Conservation (phyloP, 2,113 vertebrate species). For the Lucifuga dentata region DNA sequence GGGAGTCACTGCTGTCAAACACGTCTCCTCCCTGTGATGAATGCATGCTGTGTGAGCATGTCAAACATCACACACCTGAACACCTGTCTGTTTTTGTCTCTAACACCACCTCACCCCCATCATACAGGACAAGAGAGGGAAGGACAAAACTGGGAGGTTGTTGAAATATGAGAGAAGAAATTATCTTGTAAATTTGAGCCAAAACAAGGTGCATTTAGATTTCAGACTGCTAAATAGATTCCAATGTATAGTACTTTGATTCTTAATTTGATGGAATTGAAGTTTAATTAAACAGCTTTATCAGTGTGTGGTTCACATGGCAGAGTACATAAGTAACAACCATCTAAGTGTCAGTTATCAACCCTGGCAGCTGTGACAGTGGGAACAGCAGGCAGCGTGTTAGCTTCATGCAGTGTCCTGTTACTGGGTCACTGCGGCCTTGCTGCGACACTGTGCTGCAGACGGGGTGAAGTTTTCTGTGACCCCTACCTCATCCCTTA, state of each 20-base stretch:
- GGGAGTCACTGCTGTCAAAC: constrained; percentile 81
- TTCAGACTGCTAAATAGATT: constrained; percentile 16
- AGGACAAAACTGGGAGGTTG: constrained; percentile 49
- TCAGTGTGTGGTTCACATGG: constrained; percentile 37
- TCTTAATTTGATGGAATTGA: constrained; percentile 48
- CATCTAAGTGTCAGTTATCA: constrained; percentile 62
- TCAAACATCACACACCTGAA: constrained; percentile 82
- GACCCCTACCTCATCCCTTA: constrained; percentile 60
- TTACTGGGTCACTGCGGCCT: constrained; percentile 62
- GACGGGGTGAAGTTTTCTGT: constrained; percentile 54
- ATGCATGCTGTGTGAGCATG: constrained; percentile 77
- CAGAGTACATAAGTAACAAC: constrained; percentile 18
- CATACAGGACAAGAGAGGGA: constrained; percentile 35
- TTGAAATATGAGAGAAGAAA: constrained; percentile 13
- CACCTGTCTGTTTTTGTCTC: constrained; percentile 74
- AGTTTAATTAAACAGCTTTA: constrained; percentile 46
- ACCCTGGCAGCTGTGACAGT: constrained; percentile 68
- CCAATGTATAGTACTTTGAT: constrained; percentile 18
- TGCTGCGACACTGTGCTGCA: constrained; percentile 47
- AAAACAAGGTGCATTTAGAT: constrained; percentile 8
- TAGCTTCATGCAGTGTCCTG: constrained; percentile 60
- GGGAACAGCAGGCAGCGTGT: constrained; percentile 64
- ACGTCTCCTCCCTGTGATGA: constrained; percentile 70
- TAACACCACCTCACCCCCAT: constrained; percentile 25
- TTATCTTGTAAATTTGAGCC: background rate